Evolutionary conservation across 2,113 vertebrate species (phyloP), one percentile per base, ranked within the genome.

Genomic region (Cyphomyrus discorhynchus): DNA sequence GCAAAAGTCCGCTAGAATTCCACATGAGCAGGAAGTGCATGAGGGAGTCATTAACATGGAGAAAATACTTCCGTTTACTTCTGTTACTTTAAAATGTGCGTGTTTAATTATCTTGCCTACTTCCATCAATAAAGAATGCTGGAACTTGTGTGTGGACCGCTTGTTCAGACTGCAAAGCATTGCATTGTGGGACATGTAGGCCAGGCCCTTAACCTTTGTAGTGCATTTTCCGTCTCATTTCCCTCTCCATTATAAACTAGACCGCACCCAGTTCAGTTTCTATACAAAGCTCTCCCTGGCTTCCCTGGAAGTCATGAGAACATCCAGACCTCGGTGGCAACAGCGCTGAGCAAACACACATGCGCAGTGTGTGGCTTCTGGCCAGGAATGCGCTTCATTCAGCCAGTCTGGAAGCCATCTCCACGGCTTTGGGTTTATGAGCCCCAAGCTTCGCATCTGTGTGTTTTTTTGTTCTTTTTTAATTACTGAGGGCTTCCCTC

Each of bases 331-430:
- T 24, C 39, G 19, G 50, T 87, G 86, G 86, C 52, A 87, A 58
- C 13, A 86, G 85, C 27, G 86, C 31, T 31, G 27, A 50, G 53
- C 50, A 39, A 21, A 35, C 8, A 52, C 49, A 56, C 35, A 42
- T 66, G 56, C 21, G 9, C 15, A 42, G 45, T 46, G 35, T 66
- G 56, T 66, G 50, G 87, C 58, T 66, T 24, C 52, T 66, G 87
- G 58, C 39, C 56, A 62, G 21, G 56, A 88, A 88, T 47, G 53
- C 86, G 24, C n/a, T 56, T 42, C 15, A 7, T 42, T 80, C 74
- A 21, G 35, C 35, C 17, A 17, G 86, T 88, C 86, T 88, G 86
- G 86, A 88, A 88, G 53, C 52, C 13, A 58, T 88, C 56, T 39
- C 19, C 7, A 24, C 11, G 56, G 87, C 87, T 66, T 66, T 88